Evolutionary conservation across 1,140 invertebrate genomes (phyloP).

Genomic region (Tribolium castaneum): DNA sequence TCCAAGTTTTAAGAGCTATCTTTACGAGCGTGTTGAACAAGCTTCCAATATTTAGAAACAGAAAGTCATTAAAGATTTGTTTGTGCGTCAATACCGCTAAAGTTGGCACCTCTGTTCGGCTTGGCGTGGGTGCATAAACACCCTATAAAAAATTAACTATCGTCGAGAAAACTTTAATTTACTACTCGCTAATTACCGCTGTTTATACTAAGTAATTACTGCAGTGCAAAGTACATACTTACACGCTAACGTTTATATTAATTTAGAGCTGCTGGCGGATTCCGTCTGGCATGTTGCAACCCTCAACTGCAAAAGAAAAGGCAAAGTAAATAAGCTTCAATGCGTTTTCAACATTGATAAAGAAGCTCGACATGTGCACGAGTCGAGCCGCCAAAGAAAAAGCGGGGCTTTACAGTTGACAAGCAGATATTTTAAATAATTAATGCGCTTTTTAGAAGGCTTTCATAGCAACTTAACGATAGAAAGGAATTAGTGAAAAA

Average conservation of each 20-base stretch:
- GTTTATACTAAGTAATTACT: slow-evolving; percentile 15
- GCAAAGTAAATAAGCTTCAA: slow-evolving; percentile 27
- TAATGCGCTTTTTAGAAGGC: slow-evolving; percentile 11
- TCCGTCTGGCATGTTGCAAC: slow-evolving; percentile 26
- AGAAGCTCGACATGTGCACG: not conserved
- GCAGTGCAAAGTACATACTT: slow-evolving; percentile 10
- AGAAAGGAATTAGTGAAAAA: slow-evolving; percentile 36
- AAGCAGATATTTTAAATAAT: slow-evolving; percentile 32
- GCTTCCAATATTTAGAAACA: not conserved
- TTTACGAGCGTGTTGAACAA: not conserved
- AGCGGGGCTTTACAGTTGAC: not conserved
- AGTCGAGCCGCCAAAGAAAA: slow-evolving; percentile 1
- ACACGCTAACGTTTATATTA: slow-evolving; percentile 26
- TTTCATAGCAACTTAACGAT: slow-evolving; percentile 27
- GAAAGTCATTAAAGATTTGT: not conserved
- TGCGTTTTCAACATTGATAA: not conserved
- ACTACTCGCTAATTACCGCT: slow-evolving; percentile 8
- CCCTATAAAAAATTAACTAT: not conserved
- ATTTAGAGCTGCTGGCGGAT: slow-evolving; percentile 26
- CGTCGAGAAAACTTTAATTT: not conserved
- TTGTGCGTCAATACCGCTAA: not conserved
- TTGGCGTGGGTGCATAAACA: not conserved
- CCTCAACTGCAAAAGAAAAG: slow-evolving; percentile 18
- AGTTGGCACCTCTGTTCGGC: not conserved
- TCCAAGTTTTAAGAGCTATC: not conserved